Evolutionary conservation across 1,140 invertebrate species (phyloP).

Genomic region (Samia ricini): DNA sequence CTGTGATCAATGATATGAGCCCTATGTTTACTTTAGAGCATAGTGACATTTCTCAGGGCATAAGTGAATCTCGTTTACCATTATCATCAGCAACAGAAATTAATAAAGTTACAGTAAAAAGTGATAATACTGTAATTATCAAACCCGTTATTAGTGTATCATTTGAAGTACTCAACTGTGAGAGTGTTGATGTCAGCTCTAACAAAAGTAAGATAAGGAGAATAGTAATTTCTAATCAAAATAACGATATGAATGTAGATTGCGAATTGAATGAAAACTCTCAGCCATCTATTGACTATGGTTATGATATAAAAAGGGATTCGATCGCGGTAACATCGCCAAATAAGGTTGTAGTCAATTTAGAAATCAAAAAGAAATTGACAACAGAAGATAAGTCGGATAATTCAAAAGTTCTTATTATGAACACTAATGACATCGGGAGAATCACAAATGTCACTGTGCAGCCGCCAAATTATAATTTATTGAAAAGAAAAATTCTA

Average conservation of each 20-base stretch:
- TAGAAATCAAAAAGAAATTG: conserved; percentile 67
- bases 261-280: conserved; percentile 45
- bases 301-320: conserved; percentile 21
- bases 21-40: conserved; percentile 6
- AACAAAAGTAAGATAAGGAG: conserved; percentile 46
- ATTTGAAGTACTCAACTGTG: conserved; percentile 42
- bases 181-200: conserved; percentile 38
- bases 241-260: conserved; percentile 37
- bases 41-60: not conserved
- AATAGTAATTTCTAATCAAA: conserved; percentile 31
- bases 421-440: conserved; percentile 64
- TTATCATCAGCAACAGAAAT: not conserved
- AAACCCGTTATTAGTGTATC: conserved; percentile 35
- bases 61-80: not conserved
- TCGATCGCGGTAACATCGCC: conserved; percentile 16
- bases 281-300: conserved; percentile 28
- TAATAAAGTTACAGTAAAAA: not conserved
- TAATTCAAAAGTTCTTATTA: conserved; percentile 65
- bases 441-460: conserved; percentile 64
- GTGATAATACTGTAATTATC: not conserved
- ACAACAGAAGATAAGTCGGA: conserved; percentile 36
- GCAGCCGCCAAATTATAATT: conserved; percentile 70
- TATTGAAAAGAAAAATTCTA: conserved; percentile 54
- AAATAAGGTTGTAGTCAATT: conserved; percentile 51
- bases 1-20: not conserved